Evolutionary conservation across 2,113 vertebrate species (phyloP).

Genomic region (Spermophilus dauricus): DNA sequence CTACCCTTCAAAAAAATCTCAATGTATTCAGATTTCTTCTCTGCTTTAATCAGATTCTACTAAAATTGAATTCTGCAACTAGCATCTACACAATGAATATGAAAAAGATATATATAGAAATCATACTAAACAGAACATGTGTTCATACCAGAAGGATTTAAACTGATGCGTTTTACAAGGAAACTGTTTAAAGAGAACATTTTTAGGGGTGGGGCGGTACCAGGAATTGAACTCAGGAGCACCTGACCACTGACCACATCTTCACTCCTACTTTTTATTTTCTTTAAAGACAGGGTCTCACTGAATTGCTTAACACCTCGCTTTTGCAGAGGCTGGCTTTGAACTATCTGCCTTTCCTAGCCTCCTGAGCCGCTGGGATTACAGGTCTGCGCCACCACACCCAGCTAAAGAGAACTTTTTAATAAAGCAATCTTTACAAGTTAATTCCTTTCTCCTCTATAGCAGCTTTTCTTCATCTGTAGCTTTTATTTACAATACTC

Average conservation of each 20-base stretch:
- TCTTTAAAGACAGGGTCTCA: no score
- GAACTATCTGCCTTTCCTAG: no score
- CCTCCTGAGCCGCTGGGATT: no score
- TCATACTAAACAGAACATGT: neutral
- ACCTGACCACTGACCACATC: no score
- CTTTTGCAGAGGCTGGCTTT: no score
- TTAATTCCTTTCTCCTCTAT: constrained; percentile 16
- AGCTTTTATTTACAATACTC: constrained; percentile 84
- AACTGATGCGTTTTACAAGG: constrained; percentile 1
- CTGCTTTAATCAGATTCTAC: constrained; percentile 7
- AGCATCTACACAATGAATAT: constrained; percentile 20
- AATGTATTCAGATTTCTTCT: neutral
- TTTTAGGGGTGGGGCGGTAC: no score
- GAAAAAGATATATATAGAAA: neutral
- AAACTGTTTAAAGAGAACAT: neutral
- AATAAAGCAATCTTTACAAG: constrained; percentile 10
- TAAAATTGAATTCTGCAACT: neutral
- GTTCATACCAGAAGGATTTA: constrained; percentile 15
- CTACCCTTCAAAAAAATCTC: neutral
- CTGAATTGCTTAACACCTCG: no score
- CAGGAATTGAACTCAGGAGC: no score
- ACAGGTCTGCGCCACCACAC: no score
- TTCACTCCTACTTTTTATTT: no score
- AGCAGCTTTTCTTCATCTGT: constrained; percentile 31
- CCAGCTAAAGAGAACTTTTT: constrained; percentile 10